A percentile compares a stretch with the other conserved stretches of the same genome.
phyloP scores from a whole-genome alignment of 1,140 invertebrate species.

The Scaptomyza montana region DNA sequence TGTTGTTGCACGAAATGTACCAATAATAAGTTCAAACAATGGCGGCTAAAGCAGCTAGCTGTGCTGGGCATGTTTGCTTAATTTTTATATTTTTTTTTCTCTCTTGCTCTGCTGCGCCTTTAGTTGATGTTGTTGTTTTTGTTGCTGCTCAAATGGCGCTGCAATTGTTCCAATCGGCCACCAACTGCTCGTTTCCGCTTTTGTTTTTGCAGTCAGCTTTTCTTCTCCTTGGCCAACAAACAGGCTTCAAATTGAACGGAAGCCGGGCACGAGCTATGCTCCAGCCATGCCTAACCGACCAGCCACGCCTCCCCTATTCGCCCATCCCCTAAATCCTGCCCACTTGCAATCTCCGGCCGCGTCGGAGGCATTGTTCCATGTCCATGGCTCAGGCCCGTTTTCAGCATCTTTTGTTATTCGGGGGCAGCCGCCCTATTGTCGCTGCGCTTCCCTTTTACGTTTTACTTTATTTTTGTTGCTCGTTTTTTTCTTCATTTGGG shows the following conservation, averaged over 20 bases:
- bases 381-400: conserved; percentile 66
- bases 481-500: conserved; percentile 20
- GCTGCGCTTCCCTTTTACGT: conserved; percentile 73
- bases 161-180: conserved; percentile 78
- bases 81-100: conserved; percentile 68
- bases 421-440: conserved; percentile 70
- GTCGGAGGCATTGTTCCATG: conserved; percentile 77
- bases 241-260: conserved; percentile 81
- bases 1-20: conserved; percentile 62
- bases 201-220: conserved; percentile 67
- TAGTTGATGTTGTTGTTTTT: conserved; percentile 29
- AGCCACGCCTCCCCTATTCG: conserved; percentile 3
- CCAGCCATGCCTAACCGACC: conserved; percentile 39
- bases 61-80: conserved; percentile 71
- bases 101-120: conserved; percentile 59
- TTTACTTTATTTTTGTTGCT: conserved; percentile 29
- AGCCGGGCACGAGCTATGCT: conserved; percentile 73
- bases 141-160: conserved; percentile 48
- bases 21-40: conserved; percentile 81
- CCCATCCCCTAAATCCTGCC: conserved; percentile 23
- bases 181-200: conserved; percentile 77
- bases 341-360: conserved; percentile 54
- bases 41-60: conserved; percentile 51
- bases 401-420: conserved; percentile 75
- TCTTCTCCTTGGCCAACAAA: conserved; percentile 73